Percentiles rank a stretch among this genome's conserved stretches.
Conservation (phyloP, 2,888 invertebrate species). For the Camponotus fellah region DNA sequence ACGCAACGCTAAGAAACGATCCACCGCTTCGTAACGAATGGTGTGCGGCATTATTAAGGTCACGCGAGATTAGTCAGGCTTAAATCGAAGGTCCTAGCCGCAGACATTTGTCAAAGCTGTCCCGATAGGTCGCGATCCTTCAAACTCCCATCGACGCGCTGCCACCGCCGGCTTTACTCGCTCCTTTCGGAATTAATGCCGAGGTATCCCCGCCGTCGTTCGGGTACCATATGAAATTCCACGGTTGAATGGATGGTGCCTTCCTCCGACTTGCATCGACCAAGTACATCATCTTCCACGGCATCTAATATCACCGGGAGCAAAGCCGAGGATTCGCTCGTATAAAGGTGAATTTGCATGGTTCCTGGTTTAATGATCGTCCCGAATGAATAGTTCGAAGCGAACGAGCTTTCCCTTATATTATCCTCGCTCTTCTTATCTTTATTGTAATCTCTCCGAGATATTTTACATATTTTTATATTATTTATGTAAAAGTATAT, state of each 20-base stretch:
- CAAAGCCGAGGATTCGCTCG: slow-evolving; percentile 38
- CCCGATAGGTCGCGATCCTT: slow-evolving; percentile 50
- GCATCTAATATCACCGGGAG: slow-evolving; percentile 53
- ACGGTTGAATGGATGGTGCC: slow-evolving; percentile 81
- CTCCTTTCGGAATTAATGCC: slow-evolving; percentile 64
- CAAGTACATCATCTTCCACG: slow-evolving; percentile 9
- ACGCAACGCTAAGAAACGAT: slow-evolving; percentile 3
- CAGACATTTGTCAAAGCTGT: slow-evolving; percentile 47
- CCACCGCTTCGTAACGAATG: neutral
- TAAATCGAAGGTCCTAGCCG: slow-evolving; percentile 29
- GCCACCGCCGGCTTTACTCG: neutral
- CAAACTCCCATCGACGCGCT: slow-evolving; percentile 56
- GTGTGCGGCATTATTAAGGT: slow-evolving; percentile 37
- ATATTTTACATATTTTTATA: neutral
- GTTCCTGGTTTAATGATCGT: slow-evolving; percentile 10
- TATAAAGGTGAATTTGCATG: slow-evolving; percentile 35
- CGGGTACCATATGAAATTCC: slow-evolving; percentile 74
- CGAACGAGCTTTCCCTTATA: neutral
- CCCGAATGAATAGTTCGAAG: neutral
- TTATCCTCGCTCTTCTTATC: neutral
- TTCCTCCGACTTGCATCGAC: slow-evolving; percentile 66
- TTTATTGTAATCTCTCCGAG: neutral
- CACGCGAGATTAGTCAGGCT: slow-evolving; percentile 27
- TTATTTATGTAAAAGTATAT: neutral
- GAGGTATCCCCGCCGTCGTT: slow-evolving; percentile 33